Evolutionary conservation across 2,797 vertebrate species (phyloP).

Genomic region (Sphaeramia orbicularis): DNA sequence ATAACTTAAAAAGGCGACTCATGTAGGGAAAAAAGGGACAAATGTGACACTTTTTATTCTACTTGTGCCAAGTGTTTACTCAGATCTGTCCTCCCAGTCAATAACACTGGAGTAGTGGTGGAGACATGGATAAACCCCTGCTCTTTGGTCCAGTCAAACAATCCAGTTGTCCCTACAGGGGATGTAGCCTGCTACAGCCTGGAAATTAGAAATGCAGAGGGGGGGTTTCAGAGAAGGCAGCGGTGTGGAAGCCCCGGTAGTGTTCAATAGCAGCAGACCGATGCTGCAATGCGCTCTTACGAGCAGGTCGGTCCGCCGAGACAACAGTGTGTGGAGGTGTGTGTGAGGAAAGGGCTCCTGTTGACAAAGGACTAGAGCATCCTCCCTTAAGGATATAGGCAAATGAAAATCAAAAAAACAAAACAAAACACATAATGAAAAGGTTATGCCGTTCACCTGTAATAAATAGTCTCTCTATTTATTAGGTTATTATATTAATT

Average conservation of each 20-base stretch:
- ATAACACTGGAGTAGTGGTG: conserved; percentile 44
- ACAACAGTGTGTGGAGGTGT: conserved; percentile 21
- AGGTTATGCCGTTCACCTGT: no score
- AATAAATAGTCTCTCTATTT: no score
- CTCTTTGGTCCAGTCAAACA: conserved; percentile 22
- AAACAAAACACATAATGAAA: no score
- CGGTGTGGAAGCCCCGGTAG: conserved; percentile 57
- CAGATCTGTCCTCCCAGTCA: conserved; percentile 44
- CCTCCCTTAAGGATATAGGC: no score
- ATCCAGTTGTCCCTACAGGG: conserved; percentile 66
- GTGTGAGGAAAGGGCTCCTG: not conserved
- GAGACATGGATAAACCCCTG: conserved; percentile 13
- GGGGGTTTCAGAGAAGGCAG: conserved; percentile 42
- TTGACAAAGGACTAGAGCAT: no score
- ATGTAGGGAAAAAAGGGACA: not conserved
- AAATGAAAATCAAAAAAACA: no score
- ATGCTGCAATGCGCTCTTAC: conserved; percentile 84
- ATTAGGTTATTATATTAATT: no score
- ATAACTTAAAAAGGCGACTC: not conserved
- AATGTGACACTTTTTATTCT: conserved; percentile 62
- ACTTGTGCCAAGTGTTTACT: conserved; percentile 49
- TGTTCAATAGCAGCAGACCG: conserved; percentile 69
- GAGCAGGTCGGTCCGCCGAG: conserved; percentile 65
- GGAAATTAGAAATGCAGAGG: conserved; percentile 61
- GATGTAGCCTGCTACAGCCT: conserved; percentile 14